Base-by-base conservation (phyloP, 2,888 invertebrate species). In the Sepiola atlantica region DNA sequence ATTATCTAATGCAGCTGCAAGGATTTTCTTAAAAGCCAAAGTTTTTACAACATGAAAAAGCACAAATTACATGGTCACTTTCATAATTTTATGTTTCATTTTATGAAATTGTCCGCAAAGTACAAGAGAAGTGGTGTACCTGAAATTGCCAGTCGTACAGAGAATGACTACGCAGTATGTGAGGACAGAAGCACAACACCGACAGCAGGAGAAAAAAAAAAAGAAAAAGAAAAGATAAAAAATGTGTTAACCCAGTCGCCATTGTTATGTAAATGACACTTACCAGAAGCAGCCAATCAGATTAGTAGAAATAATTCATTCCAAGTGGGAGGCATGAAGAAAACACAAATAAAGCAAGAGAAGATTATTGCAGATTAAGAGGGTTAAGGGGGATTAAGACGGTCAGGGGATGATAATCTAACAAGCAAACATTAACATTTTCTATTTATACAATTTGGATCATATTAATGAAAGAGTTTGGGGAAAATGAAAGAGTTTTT, bases 241-340 rank as follows among this genome's bases (percentile, higher is more conserved):
- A 20, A 55, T 24, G 6, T 57, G 20, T 28, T 77, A 77, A 77
- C n/a, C 77, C 77, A 77, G 77, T 77, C 12, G 16, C 77, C 77
- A 77, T 77, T 45, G 55, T 92, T 92, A 92, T 45, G 54, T 35
- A 92, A 92, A 92, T 55, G 54, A 92, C 45, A 92, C 92, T 92
- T 92, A 92, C 92, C 92, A 92, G 54, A 92, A 92, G 2, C 8
- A 45, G 28, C 45, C 92, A 92, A 92, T 55, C 55, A 92, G 92
- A 92, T 92, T 92, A 92, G 92, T 92, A 92, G 92, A 28, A 55
- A 54, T 92, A 45, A 92, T 54, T 92, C 54, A 92, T 54, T 55
- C 92, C 45, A 92, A 92, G 4, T 35, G 18, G n/a, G 45, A 2
- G 54, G 92, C 92, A 92, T 45, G 54, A 54, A 54, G 55, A 54